Conservation (phyloP, 2,888 invertebrate species). For the Anticlea derivata region DNA sequence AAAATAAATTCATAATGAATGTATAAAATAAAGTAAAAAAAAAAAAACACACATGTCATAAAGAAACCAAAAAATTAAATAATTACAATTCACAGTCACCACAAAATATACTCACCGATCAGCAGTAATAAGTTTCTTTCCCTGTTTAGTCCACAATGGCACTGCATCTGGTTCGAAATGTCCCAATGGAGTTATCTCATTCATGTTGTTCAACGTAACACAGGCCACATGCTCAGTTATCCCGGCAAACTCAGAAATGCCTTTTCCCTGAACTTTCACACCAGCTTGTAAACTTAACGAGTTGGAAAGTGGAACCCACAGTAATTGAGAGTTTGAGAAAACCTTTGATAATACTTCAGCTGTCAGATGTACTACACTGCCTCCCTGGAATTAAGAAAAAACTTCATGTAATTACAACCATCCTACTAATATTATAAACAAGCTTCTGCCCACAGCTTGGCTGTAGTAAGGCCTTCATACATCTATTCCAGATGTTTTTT, state of each 20-base stretch:
- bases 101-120: conserved; percentile 79
- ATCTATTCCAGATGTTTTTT: neutral
- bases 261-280: conserved; percentile 85
- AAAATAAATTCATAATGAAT: too few species aligned
- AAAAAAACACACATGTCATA: too few species aligned
- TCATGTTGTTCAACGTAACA: conserved; percentile 88
- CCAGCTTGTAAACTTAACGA: conserved; percentile 87
- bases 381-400: conserved; percentile 83
- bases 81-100: too few species aligned
- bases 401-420: too few species aligned
- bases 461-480: too few species aligned
- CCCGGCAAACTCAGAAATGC: conserved; percentile 89
- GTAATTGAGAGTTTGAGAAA: conserved; percentile 82
- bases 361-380: conserved; percentile 92
- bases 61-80: too few species aligned
- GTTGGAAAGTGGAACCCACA: conserved; percentile 89
- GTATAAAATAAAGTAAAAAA: too few species aligned
- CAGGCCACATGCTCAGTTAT: conserved; percentile 73
- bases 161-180: conserved; percentile 88
- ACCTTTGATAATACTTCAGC: conserved; percentile 89
- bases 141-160: conserved; percentile 91
- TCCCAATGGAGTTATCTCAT: conserved; percentile 86
- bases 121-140: conserved; percentile 87
- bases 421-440: too few species aligned
- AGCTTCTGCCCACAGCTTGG: too few species aligned